Evolutionary conservation across 2,888 invertebrate genomes (phyloP), one percentile per base, ranked within the genome.

Genomic region (Rhodophaea formosa): DNA sequence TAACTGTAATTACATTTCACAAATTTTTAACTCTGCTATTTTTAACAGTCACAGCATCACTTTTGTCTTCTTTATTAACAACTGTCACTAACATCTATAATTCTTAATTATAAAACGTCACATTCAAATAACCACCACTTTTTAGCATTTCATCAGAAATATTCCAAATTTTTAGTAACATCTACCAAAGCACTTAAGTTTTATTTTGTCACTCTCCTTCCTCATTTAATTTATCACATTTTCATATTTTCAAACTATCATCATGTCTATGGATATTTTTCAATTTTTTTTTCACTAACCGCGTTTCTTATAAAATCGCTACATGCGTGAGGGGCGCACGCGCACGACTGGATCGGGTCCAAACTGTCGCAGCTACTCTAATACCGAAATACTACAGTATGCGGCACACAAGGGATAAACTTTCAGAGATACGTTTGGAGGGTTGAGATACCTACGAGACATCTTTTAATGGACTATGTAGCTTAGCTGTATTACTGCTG

Each of bases 341-440:
- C 75, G 78, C 72, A 71, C 75, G 75, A 89, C 90, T 91, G 90
- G 90, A 88, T 79, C 78, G 73, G 72, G 69, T 88, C 88, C 89
- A 89, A 90, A 86, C 84, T 88, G 88, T 91, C 89, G 83, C 86
- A 77, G 84, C 76, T 72, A 74, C 74, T 82, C 80, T 74, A 83
- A 84, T 86, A 89, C 90, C 79, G 66, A 91, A 90, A 91, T 89
- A 89, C 84, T 74, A 79, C 81, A 79, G 80, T 74, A 75, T 66
- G 77, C 69, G 15, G 10, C 63, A 72, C 82, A 87, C 81, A 83
- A 77, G 88, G 82, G 80, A 81, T 80, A 78, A 69, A 75, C 79
- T 82, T 80, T 76, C 80, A 70, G 66, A 63, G 85, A 85, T 83
- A 75, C 62, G 72, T 73, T 66, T 65, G 62, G 15, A 45, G 46